Evolutionary conservation across 92 coral and sea anemone genomes (phyloP).

Genomic region (Actinernus sp.): DNA sequence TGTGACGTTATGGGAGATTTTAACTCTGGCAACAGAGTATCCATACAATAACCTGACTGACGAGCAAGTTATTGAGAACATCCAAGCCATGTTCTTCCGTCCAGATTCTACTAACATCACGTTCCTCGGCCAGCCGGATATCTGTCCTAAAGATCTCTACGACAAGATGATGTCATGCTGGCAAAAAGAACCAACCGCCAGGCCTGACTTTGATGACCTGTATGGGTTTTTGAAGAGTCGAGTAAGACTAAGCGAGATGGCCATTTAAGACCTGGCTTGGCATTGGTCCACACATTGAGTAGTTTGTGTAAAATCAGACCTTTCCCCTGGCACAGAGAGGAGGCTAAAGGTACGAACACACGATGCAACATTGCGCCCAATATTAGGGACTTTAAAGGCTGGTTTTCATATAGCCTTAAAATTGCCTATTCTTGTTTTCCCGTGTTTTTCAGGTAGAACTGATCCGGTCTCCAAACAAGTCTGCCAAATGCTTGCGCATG

Average conservation of each 20-base stretch:
- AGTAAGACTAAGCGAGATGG: constrained; percentile 75
- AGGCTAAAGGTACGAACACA: no score
- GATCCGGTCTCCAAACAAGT: no score
- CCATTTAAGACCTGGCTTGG: no score
- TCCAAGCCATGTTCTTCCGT: constrained; percentile 75
- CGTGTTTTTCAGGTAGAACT: no score
- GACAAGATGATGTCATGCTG: constrained; percentile 84
- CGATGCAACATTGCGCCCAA: no score
- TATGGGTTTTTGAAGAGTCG: constrained; percentile 54
- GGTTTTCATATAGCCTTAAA: no score
- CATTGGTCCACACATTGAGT: no score
- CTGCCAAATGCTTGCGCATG: no score
- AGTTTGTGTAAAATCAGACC: no score
- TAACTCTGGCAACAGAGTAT: constrained; percentile 85
- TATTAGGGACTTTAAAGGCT: no score
- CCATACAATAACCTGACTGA: constrained; percentile 83
- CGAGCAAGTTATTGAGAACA: constrained; percentile 88
- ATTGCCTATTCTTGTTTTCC: no score
- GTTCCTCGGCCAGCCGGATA: constrained; percentile 69
- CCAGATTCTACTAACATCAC: constrained; percentile 44
- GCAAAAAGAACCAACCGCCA: constrained; percentile 62
- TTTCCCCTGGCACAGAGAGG: no score
- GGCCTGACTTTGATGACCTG: constrained; percentile 76
- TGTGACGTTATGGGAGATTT: constrained; percentile 96
- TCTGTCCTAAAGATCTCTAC: constrained; percentile 83